These are phyloP conservation scores for Dermatemys mawii DNA, from an alignment of 2,113 vertebrate species.

Conservation along the genomic window DNA sequence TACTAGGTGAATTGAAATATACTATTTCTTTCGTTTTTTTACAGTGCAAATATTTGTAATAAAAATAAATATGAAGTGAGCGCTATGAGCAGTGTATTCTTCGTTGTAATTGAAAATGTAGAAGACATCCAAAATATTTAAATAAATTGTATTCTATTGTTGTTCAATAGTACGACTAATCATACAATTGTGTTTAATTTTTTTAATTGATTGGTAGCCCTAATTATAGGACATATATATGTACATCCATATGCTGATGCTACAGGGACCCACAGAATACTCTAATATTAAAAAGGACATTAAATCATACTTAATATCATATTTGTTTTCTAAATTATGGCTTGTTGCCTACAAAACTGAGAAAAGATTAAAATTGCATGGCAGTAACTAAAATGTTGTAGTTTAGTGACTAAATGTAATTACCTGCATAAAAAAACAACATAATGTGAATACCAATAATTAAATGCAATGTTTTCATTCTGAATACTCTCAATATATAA, in stretches of 20 bases:
- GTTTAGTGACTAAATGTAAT: conserved; percentile 67
- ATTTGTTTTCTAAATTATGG: conserved; percentile 53
- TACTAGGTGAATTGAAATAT: no score
- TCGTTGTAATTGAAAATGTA: no score
- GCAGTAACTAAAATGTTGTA: conserved; percentile 52
- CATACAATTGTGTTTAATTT: no score
- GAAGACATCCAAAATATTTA: no score
- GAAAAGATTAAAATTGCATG: conserved; percentile 59
- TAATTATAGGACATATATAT: neutral
- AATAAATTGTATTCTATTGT: no score
- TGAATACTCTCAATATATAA: conserved; percentile 4
- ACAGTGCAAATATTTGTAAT: no score
- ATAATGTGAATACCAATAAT: conserved; percentile 32
- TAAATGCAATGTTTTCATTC: neutral
- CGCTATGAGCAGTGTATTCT: no score
- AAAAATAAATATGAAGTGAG: no score
- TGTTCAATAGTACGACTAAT: no score
- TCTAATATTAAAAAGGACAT: conserved; percentile 4
- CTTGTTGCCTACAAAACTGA: conserved; percentile 41
- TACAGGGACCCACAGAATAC: neutral
- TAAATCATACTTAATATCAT: conserved; percentile 10
- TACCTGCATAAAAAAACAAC: conserved; percentile 60
- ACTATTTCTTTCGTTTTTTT: no score
- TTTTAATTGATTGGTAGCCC: no score
- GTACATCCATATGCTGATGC: neutral